Conservation (phyloP, 2,888 invertebrate species). For the Ectemnius cavifrons region DNA sequence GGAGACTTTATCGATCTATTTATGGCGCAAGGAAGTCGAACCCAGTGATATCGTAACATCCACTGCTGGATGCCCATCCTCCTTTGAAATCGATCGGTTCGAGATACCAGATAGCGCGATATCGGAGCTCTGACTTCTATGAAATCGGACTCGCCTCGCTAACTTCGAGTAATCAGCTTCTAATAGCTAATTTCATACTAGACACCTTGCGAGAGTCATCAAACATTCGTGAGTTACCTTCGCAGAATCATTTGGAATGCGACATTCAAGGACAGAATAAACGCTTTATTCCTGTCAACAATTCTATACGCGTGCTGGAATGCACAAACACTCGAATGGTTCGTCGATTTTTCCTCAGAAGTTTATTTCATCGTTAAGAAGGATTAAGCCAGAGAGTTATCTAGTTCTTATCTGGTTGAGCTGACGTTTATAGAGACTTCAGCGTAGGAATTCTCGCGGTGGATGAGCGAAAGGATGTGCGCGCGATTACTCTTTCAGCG, state of each 20-base stretch:
- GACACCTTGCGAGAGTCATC: background rate
- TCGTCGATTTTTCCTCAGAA: background rate
- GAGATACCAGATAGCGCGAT: background rate
- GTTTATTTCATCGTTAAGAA: background rate
- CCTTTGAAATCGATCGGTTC: background rate
- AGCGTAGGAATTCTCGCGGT: background rate
- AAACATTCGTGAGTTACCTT: background rate
- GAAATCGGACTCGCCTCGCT: background rate
- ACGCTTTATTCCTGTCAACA: no score
- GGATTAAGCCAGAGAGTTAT: background rate
- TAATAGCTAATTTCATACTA: background rate
- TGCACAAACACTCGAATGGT: background rate
- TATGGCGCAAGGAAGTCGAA: slow-evolving; percentile 4
- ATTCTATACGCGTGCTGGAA: no score
- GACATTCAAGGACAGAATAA: no score
- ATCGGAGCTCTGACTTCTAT: background rate
- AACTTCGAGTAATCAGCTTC: background rate
- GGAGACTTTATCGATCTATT: background rate
- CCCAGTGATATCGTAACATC: background rate
- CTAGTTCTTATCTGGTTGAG: background rate
- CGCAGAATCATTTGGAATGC: no score
- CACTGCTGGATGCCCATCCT: background rate
- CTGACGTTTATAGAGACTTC: slow-evolving; percentile 6
- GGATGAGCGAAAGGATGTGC: no score
- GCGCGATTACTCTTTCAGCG: background rate